Percentiles rank a stretch among this genome's conserved stretches.
Conservation (phyloP, 1,140 invertebrate genomes). For the Drosophila ogumai region DNA sequence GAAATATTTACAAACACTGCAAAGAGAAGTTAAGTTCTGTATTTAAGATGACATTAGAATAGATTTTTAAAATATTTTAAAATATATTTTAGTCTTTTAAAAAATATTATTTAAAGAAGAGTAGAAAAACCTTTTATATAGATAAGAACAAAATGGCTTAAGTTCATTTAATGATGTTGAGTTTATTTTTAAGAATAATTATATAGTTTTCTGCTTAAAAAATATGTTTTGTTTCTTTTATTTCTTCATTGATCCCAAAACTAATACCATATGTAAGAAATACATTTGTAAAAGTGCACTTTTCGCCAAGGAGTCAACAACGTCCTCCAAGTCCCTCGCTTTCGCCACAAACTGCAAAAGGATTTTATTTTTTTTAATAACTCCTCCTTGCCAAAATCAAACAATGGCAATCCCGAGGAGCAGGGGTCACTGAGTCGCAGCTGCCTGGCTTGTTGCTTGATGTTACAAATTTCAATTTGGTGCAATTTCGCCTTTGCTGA, state of each 20-base stretch:
- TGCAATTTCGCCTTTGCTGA: conserved; percentile 33
- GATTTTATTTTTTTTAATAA: conserved; percentile 21
- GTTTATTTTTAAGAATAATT: not conserved
- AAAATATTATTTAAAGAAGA: not conserved
- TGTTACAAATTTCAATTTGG: conserved; percentile 66
- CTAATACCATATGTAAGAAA: not conserved
- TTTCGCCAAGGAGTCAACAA: not conserved
- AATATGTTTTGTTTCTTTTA: not conserved
- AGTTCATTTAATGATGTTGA: not conserved
- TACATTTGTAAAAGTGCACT: not conserved
- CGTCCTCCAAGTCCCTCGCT: not conserved
- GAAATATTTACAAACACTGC: not conserved
- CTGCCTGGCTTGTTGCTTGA: conserved; percentile 50
- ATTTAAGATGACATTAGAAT: not conserved
- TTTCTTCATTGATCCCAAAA: not conserved
- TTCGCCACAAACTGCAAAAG: conserved; percentile 43
- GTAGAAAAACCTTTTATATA: not conserved
- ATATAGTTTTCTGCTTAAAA: not conserved
- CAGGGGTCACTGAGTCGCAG: conserved; percentile 47
- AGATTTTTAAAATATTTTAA: not conserved
- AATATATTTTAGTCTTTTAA: not conserved
- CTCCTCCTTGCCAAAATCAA: conserved; percentile 33
- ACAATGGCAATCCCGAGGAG: conserved; percentile 22
- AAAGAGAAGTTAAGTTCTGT: not conserved
- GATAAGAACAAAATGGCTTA: not conserved